Percentiles rank a stretch among this genome's conserved stretches.
Evolutionary conservation across 2,113 vertebrate genomes (phyloP).

Genomic region (Phainopepla nitens): DNA sequence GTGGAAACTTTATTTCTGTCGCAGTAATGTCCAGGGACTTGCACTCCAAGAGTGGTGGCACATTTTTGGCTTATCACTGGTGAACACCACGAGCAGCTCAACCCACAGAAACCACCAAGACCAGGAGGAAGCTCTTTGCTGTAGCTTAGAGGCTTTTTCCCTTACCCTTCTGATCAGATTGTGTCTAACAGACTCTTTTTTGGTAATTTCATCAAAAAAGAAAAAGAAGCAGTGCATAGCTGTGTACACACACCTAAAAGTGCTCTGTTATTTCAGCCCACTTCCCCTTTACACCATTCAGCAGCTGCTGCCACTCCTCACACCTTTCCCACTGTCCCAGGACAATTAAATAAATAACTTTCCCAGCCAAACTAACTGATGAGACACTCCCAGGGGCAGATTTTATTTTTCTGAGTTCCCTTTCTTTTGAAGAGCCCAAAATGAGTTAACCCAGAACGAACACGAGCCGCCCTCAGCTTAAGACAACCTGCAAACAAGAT

Average conservation of each 20-base stretch:
- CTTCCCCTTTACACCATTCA: background rate
- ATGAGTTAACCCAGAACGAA: background rate
- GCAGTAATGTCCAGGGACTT: background rate
- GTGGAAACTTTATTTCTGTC: background rate
- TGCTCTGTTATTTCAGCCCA: background rate
- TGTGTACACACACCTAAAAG: background rate
- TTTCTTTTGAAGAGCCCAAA: background rate
- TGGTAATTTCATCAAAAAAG: background rate
- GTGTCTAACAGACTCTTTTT: background rate
- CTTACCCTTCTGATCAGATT: background rate
- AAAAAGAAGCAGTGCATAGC: fast-evolving
- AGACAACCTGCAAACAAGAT: background rate
- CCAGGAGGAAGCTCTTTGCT: background rate
- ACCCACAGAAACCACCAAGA: fast-evolving
- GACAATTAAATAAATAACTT: background rate
- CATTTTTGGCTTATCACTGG: background rate
- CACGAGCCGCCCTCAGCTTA: background rate
- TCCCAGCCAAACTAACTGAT: background rate
- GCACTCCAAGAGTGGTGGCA: fast-evolving
- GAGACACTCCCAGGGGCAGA: background rate
- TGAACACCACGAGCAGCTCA: background rate
- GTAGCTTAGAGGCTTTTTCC: background rate
- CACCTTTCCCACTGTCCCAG: background rate
- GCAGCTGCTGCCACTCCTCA: background rate
- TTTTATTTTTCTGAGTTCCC: background rate